Conservation (phyloP, 1,140 invertebrate species). For the Cydia pomonella region DNA sequence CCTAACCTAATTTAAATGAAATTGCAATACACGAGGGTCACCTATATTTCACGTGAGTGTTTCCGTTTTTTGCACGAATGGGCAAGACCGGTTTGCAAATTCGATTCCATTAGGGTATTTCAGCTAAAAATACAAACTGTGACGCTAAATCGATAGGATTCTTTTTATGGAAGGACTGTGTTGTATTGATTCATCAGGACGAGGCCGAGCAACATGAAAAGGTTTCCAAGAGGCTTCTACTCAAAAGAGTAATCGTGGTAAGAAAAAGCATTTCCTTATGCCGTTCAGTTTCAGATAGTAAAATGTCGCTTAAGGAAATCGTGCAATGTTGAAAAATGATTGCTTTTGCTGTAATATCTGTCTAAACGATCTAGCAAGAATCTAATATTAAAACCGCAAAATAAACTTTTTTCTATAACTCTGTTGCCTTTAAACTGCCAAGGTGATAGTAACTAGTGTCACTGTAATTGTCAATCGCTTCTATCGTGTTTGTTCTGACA, state of each 20-base stretch:
- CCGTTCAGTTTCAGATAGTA: background rate
- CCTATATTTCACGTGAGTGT: conserved; percentile 30
- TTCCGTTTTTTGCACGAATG: conserved; percentile 20
- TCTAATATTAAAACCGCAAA: too few species aligned
- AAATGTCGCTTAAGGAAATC: background rate
- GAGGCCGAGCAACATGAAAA: background rate
- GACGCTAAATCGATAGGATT: background rate
- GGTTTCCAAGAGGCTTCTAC: background rate
- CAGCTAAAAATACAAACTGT: conserved; percentile 27
- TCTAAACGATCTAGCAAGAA: too few species aligned
- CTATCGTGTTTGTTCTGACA: too few species aligned
- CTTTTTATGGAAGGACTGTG: conserved; percentile 11
- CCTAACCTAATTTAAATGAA: conserved; percentile 32
- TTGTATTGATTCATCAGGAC: conserved; percentile 7
- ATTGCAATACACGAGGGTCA: conserved; percentile 32
- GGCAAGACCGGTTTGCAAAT: conserved; percentile 13
- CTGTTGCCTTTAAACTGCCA: too few species aligned
- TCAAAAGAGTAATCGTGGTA: background rate
- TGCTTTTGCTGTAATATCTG: background rate
- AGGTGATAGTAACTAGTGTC: too few species aligned
- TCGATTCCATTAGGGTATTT: conserved; percentile 8
- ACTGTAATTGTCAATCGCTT: too few species aligned
- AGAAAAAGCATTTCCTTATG: background rate
- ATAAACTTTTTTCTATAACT: too few species aligned
- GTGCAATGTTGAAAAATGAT: background rate